phyloP scores from a whole-genome alignment of 2,113 vertebrate genomes.

The Ceratotherium simum region DNA sequence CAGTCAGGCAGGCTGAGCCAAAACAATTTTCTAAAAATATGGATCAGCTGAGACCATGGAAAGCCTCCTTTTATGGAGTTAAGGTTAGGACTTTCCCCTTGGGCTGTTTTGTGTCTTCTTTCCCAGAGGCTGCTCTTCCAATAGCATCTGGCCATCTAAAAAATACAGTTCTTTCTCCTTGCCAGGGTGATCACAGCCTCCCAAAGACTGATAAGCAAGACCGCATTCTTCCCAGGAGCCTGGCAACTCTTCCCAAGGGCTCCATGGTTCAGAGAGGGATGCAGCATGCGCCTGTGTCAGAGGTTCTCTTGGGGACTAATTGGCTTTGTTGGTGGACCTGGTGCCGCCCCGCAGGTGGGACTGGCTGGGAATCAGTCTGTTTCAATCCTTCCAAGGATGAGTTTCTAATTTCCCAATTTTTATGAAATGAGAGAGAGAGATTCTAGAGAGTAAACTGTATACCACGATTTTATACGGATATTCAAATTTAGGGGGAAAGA shows the following conservation, averaged over 20 bases:
- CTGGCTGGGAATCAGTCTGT: background rate
- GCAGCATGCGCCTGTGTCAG: too few species aligned
- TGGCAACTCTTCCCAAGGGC: background rate
- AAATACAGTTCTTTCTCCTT: background rate
- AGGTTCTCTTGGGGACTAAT: background rate
- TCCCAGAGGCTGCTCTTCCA: constrained; percentile 49
- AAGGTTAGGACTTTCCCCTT: constrained; percentile 36
- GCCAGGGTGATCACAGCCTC: background rate
- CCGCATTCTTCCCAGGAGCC: background rate
- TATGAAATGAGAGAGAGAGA: background rate
- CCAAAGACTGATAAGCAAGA: background rate
- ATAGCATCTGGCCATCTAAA: constrained; percentile 26
- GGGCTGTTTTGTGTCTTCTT: constrained; percentile 15
- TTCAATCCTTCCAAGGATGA: background rate
- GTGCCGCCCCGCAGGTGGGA: background rate
- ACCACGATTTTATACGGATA: background rate
- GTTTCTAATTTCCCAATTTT: background rate
- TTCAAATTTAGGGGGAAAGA: background rate
- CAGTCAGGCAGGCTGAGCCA: constrained; percentile 55
- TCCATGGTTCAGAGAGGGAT: background rate
- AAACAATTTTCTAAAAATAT: constrained; percentile 81
- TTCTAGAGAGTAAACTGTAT: background rate
- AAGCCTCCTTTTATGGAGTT: constrained; percentile 72
- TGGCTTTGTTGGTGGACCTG: background rate
- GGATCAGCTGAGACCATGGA: constrained; percentile 62